Conservation (phyloP, 2,113 vertebrate species). For the Mustelus asterias region DNA sequence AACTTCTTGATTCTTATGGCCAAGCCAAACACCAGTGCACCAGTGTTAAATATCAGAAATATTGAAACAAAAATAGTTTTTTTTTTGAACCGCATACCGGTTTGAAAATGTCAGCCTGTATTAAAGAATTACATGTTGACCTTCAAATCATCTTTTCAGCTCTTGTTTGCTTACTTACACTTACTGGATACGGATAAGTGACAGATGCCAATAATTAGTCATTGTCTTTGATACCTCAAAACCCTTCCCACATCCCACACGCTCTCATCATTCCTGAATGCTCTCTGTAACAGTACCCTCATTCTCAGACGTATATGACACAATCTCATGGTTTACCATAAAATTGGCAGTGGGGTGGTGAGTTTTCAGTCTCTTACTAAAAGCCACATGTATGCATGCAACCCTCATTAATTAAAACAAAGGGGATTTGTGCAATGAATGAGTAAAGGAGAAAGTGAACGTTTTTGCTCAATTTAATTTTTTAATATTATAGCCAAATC, state of each 20-base stretch:
- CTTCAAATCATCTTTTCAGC: not conserved
- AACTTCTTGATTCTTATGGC: not conserved
- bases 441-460: not conserved
- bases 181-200: not conserved
- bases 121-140: not conserved
- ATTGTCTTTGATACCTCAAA: slow-evolving; percentile 14
- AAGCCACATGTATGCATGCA: not conserved
- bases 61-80: not conserved
- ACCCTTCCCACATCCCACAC: slow-evolving; percentile 1
- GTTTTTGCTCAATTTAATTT: not conserved
- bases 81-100: not conserved
- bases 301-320: slow-evolving; percentile 24
- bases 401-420: not conserved
- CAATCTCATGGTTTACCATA: slow-evolving; percentile 23
- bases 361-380: slow-evolving; percentile 1
- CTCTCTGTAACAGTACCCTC: not conserved
- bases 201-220: slow-evolving; percentile 32
- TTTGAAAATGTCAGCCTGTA: not conserved
- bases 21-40: not conserved
- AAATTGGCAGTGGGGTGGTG: not conserved
- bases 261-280: slow-evolving; percentile 18
- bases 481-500: not conserved
- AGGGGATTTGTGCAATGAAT: not conserved
- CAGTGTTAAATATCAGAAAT: not conserved
- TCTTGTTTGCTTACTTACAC: not conserved